Percentiles rank a stretch among this genome's conserved stretches.
Evolutionary conservation across 2,888 invertebrate genomes (phyloP).

Genomic region (Netelia virgata): DNA sequence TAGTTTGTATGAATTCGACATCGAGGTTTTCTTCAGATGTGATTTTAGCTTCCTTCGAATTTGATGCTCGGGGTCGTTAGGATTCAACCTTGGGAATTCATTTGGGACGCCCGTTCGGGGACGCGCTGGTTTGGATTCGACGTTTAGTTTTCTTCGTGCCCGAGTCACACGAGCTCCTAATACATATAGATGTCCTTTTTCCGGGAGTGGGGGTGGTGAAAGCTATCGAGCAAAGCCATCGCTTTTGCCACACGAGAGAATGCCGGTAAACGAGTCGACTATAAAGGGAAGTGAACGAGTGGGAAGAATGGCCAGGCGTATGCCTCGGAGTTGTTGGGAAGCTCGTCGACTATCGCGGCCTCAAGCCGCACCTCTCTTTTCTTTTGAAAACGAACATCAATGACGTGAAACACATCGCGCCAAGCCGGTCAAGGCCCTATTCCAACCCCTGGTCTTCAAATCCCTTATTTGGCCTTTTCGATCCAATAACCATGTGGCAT

Average conservation of each 20-base stretch:
- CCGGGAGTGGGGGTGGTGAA: background rate
- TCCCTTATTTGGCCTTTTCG: background rate
- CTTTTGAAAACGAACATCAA: background rate
- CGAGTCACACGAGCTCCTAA: too few species aligned
- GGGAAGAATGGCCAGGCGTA: background rate
- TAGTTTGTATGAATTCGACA: too few species aligned
- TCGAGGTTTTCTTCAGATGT: too few species aligned
- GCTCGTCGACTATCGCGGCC: constrained; percentile 6
- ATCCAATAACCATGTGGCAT: background rate
- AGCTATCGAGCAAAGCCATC: constrained; percentile 11
- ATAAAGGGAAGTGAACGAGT: constrained; percentile 2
- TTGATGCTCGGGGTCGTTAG: too few species aligned
- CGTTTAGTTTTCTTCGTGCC: too few species aligned
- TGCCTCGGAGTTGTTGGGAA: constrained; percentile 4
- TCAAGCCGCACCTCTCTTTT: background rate
- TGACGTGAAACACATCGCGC: background rate
- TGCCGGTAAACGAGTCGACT: constrained; percentile 4
- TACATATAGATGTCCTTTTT: background rate
- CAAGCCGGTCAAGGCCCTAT: too few species aligned
- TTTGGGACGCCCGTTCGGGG: too few species aligned
- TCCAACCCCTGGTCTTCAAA: too few species aligned
- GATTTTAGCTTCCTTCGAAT: too few species aligned
- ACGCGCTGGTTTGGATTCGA: too few species aligned
- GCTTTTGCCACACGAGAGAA: background rate
- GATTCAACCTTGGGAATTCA: too few species aligned